Percentiles rank a stretch among this genome's conserved stretches.
Conservation (phyloP, 35 echinoderm and acorn worm genomes). For the Heliocidaris tuberculata region DNA sequence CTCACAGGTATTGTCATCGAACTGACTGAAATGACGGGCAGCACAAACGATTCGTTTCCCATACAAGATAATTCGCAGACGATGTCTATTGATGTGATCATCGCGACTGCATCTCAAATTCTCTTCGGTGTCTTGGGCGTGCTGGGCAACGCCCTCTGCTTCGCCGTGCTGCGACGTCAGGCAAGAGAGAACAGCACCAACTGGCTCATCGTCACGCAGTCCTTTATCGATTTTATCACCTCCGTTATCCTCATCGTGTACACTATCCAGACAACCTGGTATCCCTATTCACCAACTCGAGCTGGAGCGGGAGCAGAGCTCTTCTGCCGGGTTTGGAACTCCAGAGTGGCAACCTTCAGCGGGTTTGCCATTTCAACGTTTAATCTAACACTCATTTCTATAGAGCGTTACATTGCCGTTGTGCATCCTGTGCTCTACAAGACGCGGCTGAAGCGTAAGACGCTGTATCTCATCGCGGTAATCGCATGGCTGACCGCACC, state of each 20-base stretch:
- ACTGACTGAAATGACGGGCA: background rate
- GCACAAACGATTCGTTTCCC: background rate
- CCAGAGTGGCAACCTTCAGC: slow-evolving; percentile 50
- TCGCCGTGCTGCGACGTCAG: slow-evolving; percentile 45
- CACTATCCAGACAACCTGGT: slow-evolving; percentile 39
- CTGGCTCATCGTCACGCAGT: slow-evolving; percentile 56
- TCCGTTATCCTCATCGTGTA: slow-evolving; percentile 34
- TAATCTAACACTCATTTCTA: slow-evolving; percentile 62
- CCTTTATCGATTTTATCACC: slow-evolving; percentile 40
- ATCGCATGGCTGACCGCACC: slow-evolving; percentile 42
- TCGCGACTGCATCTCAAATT: slow-evolving; percentile 37
- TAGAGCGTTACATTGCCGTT: slow-evolving; percentile 78
- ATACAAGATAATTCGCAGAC: background rate
- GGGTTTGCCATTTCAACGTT: slow-evolving; percentile 74
- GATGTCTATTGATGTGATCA: background rate
- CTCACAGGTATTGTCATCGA: background rate
- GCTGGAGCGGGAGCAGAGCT: slow-evolving; percentile 38
- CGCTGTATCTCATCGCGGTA: background rate
- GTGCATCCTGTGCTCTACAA: slow-evolving; percentile 59
- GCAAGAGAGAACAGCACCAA: slow-evolving; percentile 49
- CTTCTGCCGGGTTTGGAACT: slow-evolving; percentile 69
- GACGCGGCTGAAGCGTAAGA: slow-evolving; percentile 13
- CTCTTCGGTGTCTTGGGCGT: slow-evolving; percentile 51
- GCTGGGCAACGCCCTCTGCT: slow-evolving; percentile 50
- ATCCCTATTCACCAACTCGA: background rate